Conservation (phyloP, 2,797 vertebrate genomes). For the Anguilla pacifica region DNA sequence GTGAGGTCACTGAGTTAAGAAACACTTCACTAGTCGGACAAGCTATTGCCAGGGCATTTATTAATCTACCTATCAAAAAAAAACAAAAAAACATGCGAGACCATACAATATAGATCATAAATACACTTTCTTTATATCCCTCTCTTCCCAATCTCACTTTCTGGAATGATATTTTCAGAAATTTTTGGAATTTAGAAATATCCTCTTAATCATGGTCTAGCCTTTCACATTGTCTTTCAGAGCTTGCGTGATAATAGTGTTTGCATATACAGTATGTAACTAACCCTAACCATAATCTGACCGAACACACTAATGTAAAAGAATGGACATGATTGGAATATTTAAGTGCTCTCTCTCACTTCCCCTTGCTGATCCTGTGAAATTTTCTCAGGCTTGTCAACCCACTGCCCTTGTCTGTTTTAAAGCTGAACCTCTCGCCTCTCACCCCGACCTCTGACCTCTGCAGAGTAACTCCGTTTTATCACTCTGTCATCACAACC, state of each 20-base stretch:
- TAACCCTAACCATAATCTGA: background rate
- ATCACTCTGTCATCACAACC: conserved; percentile 11
- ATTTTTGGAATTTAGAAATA: no score
- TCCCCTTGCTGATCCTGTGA: background rate
- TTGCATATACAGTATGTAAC: background rate
- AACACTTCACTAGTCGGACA: background rate
- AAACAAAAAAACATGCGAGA: background rate
- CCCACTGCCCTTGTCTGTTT: conserved; percentile 48
- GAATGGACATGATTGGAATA: background rate
- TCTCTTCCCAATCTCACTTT: conserved; percentile 3
- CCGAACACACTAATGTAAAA: background rate
- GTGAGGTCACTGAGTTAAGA: background rate
- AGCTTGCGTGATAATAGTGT: conserved; percentile 4
- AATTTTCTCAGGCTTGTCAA: conserved; percentile 66
- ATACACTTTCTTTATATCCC: background rate
- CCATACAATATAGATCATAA: background rate
- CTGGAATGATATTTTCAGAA: background rate
- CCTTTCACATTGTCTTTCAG: background rate
- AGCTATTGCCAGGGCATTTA: conserved; percentile 31
- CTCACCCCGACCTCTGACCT: conserved; percentile 51
- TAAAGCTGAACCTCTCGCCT: conserved; percentile 60
- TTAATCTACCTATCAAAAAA: background rate
- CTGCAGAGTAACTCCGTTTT: conserved; percentile 14
- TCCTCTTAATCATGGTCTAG: background rate
- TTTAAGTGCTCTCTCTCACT: conserved; percentile 17